Conservation (phyloP, 1,140 invertebrate genomes). For the Hypsibius dujardini region DNA sequence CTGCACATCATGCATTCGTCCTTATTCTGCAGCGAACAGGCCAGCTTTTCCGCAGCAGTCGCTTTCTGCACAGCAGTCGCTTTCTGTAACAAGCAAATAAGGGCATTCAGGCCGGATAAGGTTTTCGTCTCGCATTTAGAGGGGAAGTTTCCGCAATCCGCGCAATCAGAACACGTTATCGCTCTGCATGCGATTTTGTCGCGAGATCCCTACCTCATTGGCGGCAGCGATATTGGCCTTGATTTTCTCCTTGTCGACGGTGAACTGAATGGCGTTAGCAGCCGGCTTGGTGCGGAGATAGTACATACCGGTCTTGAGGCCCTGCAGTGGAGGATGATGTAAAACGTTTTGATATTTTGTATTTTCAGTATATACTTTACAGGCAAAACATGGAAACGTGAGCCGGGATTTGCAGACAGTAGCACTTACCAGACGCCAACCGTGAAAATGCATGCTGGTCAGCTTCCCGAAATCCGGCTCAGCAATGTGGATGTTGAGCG, state of each 20-base stretch:
- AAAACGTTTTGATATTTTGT: no score
- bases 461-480: conserved; percentile 79
- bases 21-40: no score
- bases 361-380: background rate
- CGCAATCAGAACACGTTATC: no score
- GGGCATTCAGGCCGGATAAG: no score
- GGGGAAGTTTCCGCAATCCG: no score
- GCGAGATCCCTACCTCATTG: no score
- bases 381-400: conserved; percentile 1
- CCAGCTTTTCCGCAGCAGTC: no score
- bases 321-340: conserved; percentile 35
- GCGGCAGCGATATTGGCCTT: conserved; percentile 22
- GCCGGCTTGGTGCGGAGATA: conserved; percentile 91
- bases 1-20: no score
- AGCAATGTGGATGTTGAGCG: conserved; percentile 86
- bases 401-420: background rate
- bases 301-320: conserved; percentile 98
- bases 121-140: no score
- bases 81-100: no score
- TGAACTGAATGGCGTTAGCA: conserved; percentile 88
- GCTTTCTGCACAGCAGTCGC: no score
- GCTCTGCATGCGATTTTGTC: no score
- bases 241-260: conserved; percentile 74
- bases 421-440: conserved; percentile 63
- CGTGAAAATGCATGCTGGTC: conserved; percentile 95